Evolutionary conservation across 2,888 invertebrate species (phyloP), one percentile per base, ranked within the genome.

Genomic region (Drosophila formosana): DNA sequence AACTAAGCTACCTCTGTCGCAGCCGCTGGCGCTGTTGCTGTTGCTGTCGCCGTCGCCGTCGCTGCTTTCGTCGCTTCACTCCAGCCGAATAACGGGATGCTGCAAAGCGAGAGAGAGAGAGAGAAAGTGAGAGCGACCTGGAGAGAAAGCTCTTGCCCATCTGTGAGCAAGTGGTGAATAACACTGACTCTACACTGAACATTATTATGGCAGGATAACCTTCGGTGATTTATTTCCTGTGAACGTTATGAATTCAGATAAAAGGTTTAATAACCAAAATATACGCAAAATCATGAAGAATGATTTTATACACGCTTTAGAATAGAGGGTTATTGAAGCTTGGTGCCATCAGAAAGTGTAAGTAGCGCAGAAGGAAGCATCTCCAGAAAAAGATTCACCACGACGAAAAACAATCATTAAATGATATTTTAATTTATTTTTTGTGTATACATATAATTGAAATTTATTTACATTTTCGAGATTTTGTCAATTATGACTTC

Each of bases 71-170:
- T 66, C 56, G 58, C 56, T 32, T 61, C 49, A 75, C 66, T 78
- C 58, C 71, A 62, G 51, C 57, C 66, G 62, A 41, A 41, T 41
- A 62, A 57, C 69, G 55, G 64, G 83, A 88, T 83, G 83, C 88
- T 88, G 83, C 55, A 58, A 43, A 55, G 41, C 18, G 39, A 34
- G 47, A 34, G 26, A 55, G 28, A 39, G 56, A 65, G 70, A 18
- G 11, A 4, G 56, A 65, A 64, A 13, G 11, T 1, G 23, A 73
- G 69, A 75, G 74, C 70, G n/a, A 11, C 13, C 13, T 3, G 13
- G 28, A 52, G 52, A 52, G 39, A 55, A 55, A 55, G 55, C 55
- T 45, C 23, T 5, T 41, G 41, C 32, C 30, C 11, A 9, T 9
- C 41, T 28, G 3, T 5, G 37, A 13, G 46, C 11, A 23, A 49